Evolutionary conservation across 2,113 vertebrate species (phyloP).

Genomic region (Podocnemis expansa): DNA sequence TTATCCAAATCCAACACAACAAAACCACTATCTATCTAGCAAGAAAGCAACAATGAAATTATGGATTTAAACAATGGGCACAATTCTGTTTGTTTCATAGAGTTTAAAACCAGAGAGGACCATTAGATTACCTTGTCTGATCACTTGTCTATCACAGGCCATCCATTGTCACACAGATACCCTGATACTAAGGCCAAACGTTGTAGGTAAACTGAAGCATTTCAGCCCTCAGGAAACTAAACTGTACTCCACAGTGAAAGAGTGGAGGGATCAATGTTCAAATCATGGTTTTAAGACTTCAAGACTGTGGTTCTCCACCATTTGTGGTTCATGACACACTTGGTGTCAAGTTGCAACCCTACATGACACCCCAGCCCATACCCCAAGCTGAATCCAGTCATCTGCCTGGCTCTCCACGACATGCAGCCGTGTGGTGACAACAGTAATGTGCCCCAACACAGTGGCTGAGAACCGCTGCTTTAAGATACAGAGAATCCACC

Average conservation of each 20-base stretch:
- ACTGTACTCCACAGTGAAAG: neutral
- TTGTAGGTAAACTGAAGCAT: neutral
- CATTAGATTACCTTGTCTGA: neutral
- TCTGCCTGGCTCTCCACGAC: no score
- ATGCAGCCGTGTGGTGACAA: no score
- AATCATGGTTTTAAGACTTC: no score
- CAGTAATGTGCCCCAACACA: no score
- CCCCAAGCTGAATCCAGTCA: no score
- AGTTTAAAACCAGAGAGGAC: neutral
- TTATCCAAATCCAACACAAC: neutral
- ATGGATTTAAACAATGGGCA: neutral
- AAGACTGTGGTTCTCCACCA: no score
- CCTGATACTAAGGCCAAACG: neutral
- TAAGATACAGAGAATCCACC: no score
- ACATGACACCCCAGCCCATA: no score
- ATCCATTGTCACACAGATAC: neutral
- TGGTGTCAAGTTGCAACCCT: no score
- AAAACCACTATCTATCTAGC: neutral
- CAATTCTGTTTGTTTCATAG: neutral
- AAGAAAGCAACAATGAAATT: accelerated
- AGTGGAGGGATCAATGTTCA: neutral
- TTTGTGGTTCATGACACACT: no score
- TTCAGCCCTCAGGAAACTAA: neutral
- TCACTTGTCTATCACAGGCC: neutral
- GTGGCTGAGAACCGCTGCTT: no score